Evolutionary conservation across 92 coral and sea anemone species (phyloP), one percentile per base, ranked within the genome.

Genomic region (Heliopora coerulea): DNA sequence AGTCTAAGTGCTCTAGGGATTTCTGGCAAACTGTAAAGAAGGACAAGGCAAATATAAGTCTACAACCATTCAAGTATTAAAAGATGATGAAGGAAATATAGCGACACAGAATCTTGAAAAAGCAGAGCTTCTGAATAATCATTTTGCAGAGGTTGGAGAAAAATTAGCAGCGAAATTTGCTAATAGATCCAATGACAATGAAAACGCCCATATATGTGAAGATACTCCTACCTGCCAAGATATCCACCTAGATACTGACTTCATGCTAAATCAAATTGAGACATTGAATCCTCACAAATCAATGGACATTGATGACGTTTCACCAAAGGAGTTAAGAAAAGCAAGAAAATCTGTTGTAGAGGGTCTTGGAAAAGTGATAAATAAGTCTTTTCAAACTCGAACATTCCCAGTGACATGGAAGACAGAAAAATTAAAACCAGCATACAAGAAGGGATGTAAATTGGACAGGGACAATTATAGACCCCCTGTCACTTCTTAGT

Each of bases 391-490:
- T 23, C 56, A 75, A 17, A 67, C 54, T 6, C 63, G 74, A 20
- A 65, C 59, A 57, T 77, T 82, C 11, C 86, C 84, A 13, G 23
- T 78, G 41, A 62, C 60, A 50, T 79, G 90, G 90, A 86, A 82
- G 64, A 78, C 54, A 57, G 75, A 83, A 19, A 86, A 82, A 58
- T 76, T 86, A 83, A 83, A 58, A 26, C 77, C 81, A 31, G 74
- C 56, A 7, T 48, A 78, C 39, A 86, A 86, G 86, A 82, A 86
- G 58, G 90, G 84, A 28, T 40, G 64, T 41, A 12, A 15, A 1
- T 24, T 83, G 9, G 80, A 78, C 20, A 56, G 84, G 49, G 73
- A 81, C 8, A 83, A 86, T 63, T 86, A 83, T 56, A 52, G 85
- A 24, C 91, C n/a, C 83, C 33, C 80, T 82, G 13, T 80, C 68